These are phyloP conservation scores for Gymnorhina tibicen DNA, from an alignment of 2,113 vertebrate genomes.

Conservation along the genomic window DNA sequence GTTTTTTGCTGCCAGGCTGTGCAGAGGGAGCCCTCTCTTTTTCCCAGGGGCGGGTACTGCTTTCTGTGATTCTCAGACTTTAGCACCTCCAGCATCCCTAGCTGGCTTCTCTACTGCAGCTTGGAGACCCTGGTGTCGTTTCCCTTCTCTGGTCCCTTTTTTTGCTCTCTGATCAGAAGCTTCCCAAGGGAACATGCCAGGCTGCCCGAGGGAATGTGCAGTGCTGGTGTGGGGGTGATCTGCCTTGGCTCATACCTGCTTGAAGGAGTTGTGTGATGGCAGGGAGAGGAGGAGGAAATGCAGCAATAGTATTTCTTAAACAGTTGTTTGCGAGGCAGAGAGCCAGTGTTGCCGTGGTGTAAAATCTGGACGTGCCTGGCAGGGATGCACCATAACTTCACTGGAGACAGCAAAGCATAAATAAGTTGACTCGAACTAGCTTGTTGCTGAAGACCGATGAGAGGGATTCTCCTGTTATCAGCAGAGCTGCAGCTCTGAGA, in stretches of 20 bases:
- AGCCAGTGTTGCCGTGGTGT: background rate
- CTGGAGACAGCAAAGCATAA: constrained; percentile 25
- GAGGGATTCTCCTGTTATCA: constrained; percentile 26
- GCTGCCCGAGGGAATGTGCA: background rate
- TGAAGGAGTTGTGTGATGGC: background rate
- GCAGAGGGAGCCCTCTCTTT: background rate
- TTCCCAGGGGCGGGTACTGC: background rate
- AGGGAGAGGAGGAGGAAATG: background rate
- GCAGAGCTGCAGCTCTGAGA: constrained; percentile 20
- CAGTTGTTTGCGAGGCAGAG: constrained; percentile 32
- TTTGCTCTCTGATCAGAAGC: background rate
- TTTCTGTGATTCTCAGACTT: background rate
- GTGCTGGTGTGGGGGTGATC: background rate
- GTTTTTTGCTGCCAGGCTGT: background rate
- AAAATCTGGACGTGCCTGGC: constrained; percentile 16
- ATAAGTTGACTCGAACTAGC: background rate
- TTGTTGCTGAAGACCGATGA: constrained; percentile 3
- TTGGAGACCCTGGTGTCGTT: background rate
- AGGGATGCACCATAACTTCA: background rate
- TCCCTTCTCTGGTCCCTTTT: background rate
- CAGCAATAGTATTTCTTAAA: constrained; percentile 36
- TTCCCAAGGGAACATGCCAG: background rate
- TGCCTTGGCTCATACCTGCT: background rate
- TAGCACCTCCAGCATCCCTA: background rate
- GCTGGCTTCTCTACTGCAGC: background rate